Evolutionary conservation across 2,797 vertebrate species (phyloP), one percentile per base, ranked within the genome.

Genomic region (Spinus olivaceus): DNA sequence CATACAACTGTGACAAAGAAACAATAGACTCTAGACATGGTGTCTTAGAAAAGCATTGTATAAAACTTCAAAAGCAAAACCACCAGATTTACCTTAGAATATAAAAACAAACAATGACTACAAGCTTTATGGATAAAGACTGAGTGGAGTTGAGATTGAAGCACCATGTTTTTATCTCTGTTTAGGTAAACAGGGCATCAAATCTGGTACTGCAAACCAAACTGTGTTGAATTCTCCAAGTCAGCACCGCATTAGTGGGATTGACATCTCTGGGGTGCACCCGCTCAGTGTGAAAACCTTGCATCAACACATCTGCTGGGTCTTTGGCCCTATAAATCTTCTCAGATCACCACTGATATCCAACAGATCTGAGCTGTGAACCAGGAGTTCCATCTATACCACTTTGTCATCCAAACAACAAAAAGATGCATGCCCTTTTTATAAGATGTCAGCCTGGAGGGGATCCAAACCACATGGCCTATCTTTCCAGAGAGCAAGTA

Each of bases 401-500:
- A 57, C 18, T 57, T 32, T 54, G 39, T 12, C 39, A 57, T 0
- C 4, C 54, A 59, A 76, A 63, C 13, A 65, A 35, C 64, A 61
- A 74, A 21, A 42, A 65, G 25, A 42, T 27, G 8, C 46, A 61
- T 20, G 12, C 0, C 10, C 15, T 72, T 61, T 86, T 51, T 39
- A 6, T 16, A 70, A 44, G 12, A 0, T 61, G 30, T 81, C 61
- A 78, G 33, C 30, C 33, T 78, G 30, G 22, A 91, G 7, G 4
- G 16, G 12, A 71, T 64, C 44, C 53, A 90, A 82, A 60, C 10
- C 33, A 59, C 6, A 41, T 1, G 53, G 41, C 19, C 22, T 33
- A 1, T 27, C 37, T 33, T 49, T 61, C 28, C 67, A 90, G 37
- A 42, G 2, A 35, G 12, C 0, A 1, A 73, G 9, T 42, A n/a